These are phyloP conservation scores for Strigamia transsilvanica DNA, from an alignment of 2,888 invertebrate species.

Conservation along the genomic window DNA sequence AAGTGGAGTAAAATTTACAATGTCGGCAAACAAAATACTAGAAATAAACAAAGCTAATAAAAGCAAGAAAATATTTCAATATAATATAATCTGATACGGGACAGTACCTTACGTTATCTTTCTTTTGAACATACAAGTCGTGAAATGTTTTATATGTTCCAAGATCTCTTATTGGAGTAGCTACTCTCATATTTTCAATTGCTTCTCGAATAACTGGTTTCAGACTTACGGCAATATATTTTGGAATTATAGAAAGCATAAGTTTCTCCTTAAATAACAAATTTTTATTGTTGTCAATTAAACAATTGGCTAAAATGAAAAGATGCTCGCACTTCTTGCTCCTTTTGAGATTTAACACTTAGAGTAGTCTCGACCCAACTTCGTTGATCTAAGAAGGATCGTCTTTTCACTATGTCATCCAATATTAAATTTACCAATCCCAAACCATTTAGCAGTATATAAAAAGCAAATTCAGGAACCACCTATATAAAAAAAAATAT, in stretches of 20 bases:
- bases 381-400: conserved; percentile 85
- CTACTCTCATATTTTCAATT: conserved; percentile 8
- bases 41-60: not conserved
- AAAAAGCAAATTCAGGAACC: conserved; percentile 75
- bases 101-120: conserved; percentile 50
- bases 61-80: not conserved
- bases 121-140: conserved; percentile 21
- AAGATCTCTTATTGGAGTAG: not conserved
- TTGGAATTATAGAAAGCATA: conserved; percentile 18
- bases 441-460: conserved; percentile 78
- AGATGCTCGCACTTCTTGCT: conserved; percentile 75
- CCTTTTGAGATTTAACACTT: conserved; percentile 81
- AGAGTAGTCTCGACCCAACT: conserved; percentile 86
- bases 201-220: conserved; percentile 31
- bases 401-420: conserved; percentile 85
- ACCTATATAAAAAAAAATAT: conserved; percentile 68
- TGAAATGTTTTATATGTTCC: not conserved
- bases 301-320: too few relatives aligned
- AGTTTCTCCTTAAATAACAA: not conserved
- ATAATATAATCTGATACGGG: too few relatives aligned
- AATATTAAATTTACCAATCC: conserved; percentile 88
- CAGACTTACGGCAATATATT: conserved; percentile 16
- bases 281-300: not conserved
- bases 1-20: conserved; percentile 23
- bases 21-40: conserved; percentile 33